Evolutionary conservation across 2,797 vertebrate genomes (phyloP), one percentile per base, ranked within the genome.

Genomic region (Apodemus agrarius): DNA sequence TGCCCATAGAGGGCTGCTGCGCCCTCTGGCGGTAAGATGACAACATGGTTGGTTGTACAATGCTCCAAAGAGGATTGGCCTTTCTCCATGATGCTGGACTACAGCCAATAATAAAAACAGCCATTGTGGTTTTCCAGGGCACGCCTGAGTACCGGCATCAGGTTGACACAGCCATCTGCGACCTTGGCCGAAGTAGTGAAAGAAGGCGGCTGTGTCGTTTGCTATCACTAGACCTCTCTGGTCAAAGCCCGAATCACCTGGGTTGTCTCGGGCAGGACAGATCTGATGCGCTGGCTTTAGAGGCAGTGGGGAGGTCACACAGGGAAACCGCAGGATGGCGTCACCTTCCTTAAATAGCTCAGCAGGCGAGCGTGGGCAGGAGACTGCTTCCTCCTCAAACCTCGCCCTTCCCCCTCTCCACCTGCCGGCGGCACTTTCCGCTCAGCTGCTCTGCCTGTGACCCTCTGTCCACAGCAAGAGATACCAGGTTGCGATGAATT

Each of bases 21-120:
- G 5, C 89, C 96, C 97, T 92, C 97, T 96, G 74, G 93, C 84
- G 96, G 61, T 65, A 12, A 80, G 0, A 43, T 9, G 54, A 24
- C 61, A 90, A 29, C 74, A 92, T 82, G 63, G 63, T 5, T 34
- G 75, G 80, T 65, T 12, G 13, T 1, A 12, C 6, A 43, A 40
- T 9, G 1, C 54, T 34, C 26, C 40, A 43, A 29, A 29, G 43
- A 46, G 40, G 26, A 1, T 21, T 81, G 79, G 52, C 31, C 40
- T 17, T 86, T 90, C n/a, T 80, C 82, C 24, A 63, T n/a, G 17
- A 88, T 34, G 67, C 65, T 17, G 46, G 43, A 75, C 43, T 74
- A 40, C 78, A 54, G 59, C 54, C 65, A 72, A 80, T 69, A 54
- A 78, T 14, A 78, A 89, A 92, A 92, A n/a, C 6, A 49, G 79